Percentiles rank a stretch among this genome's conserved stretches.
phyloP scores from a whole-genome alignment of 2,888 invertebrate species.

The Cheilosia urbana region DNA sequence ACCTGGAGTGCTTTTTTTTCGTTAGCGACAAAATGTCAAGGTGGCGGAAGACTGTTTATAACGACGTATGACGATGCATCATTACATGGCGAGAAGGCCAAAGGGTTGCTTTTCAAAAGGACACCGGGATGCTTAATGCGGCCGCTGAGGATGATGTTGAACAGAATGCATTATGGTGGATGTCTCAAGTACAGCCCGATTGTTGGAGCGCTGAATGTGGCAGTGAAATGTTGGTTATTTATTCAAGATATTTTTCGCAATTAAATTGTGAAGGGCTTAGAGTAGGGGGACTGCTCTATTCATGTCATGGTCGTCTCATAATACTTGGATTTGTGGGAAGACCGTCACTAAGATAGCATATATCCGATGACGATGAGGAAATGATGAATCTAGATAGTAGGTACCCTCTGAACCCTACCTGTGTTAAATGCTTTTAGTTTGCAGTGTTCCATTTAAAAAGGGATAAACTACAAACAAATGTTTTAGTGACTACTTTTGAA shows the following conservation, averaged over 20 bases:
- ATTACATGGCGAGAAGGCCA: conserved; percentile 27
- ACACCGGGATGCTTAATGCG: conserved; percentile 12
- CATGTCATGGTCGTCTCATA: not conserved
- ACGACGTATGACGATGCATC: conserved; percentile 7
- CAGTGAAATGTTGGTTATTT: conserved; percentile 44
- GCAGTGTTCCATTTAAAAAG: too few relatives aligned
- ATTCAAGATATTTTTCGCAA: conserved; percentile 34
- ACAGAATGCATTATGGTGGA: conserved; percentile 23
- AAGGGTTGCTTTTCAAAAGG: conserved; percentile 42
- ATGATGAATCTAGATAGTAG: too few relatives aligned
- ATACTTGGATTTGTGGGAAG: too few relatives aligned
- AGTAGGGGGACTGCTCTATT: not conserved
- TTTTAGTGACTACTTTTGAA: too few relatives aligned
- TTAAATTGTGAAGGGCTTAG: conserved; percentile 29
- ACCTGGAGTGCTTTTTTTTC: conserved; percentile 16
- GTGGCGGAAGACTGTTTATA: conserved; percentile 9
- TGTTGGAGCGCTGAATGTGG: conserved; percentile 28
- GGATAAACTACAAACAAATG: too few relatives aligned
- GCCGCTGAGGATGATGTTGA: not conserved
- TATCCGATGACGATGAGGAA: too few relatives aligned
- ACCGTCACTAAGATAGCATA: too few relatives aligned
- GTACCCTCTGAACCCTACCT: too few relatives aligned
- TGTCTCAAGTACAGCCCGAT: conserved; percentile 52
- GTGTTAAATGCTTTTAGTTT: too few relatives aligned
- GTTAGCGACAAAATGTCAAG: conserved; percentile 32